Evolutionary conservation across 2,113 vertebrate species (phyloP), one percentile per base, ranked within the genome.

Genomic region (Apteryx owenii): DNA sequence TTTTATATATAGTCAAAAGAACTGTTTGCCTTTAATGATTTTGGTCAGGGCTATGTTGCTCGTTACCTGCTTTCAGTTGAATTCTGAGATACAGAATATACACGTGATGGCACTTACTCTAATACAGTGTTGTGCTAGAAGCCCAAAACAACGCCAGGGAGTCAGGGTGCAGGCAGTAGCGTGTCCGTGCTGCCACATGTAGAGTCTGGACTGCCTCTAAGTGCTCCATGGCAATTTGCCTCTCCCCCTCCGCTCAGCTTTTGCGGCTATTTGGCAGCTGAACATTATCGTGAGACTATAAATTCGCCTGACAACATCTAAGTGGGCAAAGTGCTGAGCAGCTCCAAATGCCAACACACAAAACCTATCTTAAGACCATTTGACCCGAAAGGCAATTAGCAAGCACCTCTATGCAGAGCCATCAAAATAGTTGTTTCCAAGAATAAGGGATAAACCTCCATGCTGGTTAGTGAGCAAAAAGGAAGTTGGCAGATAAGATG

Each of bases 361-460:
- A 91, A 81, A 64, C 31, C 46, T 51, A 75, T 51, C 51, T 85
- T 84, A 51, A 90, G 51, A 71, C 54, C 83, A 9, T 76, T 40
- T 82, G 85, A 83, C 92, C 91, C 50, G 42, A 78, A 68, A 89
- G 38, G 12, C 58, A 84, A 86, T 95, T 83, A 93, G 23, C 54
- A 92, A 86, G 51, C 11, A 62, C 10, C 15, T 81, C 36, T 88
- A 5, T 7, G 8, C 81, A 38, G 68, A 92, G 62, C 28, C 9
- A 71, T 29, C 70, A 60, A 86, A 94, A 73, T 31, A 71, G 10
- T 68, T 75, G 20, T 68, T 90, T 77, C 31, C 61, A 68, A 86
- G 60, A 78, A 23, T 29, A 86, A 94, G 36, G 25, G 17, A 42
- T 81, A 87, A 89, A 80, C 33, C 9, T 88, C 20, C 26, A 33